phyloP scores from a whole-genome alignment of 2,113 vertebrate genomes.

The Solea senegalensis region DNA sequence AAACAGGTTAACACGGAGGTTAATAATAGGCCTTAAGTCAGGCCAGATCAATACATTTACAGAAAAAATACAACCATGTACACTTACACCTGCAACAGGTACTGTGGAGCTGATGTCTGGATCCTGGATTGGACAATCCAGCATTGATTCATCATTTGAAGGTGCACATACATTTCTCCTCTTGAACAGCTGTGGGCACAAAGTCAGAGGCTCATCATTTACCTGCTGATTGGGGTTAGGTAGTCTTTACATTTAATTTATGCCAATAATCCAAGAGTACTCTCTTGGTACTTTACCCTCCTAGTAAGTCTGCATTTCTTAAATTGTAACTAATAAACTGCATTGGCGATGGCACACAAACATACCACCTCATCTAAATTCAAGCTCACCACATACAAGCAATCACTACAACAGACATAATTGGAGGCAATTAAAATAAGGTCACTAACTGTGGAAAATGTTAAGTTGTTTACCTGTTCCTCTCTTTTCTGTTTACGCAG shows the following conservation, averaged over 20 bases:
- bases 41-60: neutral
- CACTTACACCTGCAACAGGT: conserved; percentile 86
- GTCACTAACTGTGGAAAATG: too few species aligned
- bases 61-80: neutral
- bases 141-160: conserved; percentile 88
- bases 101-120: conserved; percentile 93
- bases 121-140: conserved; percentile 92
- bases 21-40: neutral
- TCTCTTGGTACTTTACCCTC: too few species aligned
- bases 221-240: too few species aligned
- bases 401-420: too few species aligned
- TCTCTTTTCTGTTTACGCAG: conserved; percentile 94
- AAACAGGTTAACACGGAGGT: neutral
- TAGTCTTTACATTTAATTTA: too few species aligned
- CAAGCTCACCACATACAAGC: too few species aligned
- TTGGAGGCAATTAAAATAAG: too few species aligned
- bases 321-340: too few species aligned
- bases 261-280: too few species aligned
- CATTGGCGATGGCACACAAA: too few species aligned
- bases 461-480: conserved; percentile 84
- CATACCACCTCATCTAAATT: too few species aligned
- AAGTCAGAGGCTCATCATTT: conserved; percentile 3
- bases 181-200: conserved; percentile 87
- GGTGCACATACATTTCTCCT: conserved; percentile 89
- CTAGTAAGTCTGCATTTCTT: too few species aligned